A percentile compares a stretch with the other conserved stretches of the same genome.
phyloP scores from a whole-genome alignment of 2,888 invertebrate genomes.

The Campaea margaritaria region DNA sequence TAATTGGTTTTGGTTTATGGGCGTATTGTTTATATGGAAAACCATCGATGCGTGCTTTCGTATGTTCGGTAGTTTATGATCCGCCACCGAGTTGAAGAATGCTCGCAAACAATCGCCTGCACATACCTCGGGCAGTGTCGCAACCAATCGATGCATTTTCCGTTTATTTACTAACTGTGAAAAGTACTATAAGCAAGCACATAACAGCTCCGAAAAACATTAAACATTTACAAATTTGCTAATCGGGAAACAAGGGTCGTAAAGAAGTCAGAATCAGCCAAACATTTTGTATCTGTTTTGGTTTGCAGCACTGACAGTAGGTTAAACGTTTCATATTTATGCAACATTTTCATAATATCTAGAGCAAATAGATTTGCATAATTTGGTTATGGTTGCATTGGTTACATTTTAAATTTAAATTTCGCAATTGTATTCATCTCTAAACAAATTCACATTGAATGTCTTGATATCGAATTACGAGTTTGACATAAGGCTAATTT shows the following conservation, averaged over 20 bases:
- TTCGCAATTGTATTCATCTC: conserved; percentile 32
- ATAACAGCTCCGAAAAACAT: conserved; percentile 37
- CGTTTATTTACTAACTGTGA: conserved; percentile 41
- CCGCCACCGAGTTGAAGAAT: conserved; percentile 54
- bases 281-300: conserved; percentile 27
- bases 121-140: conserved; percentile 33
- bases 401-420: conserved; percentile 33
- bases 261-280: conserved; percentile 32
- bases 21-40: conserved; percentile 68
- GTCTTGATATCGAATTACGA: conserved; percentile 49
- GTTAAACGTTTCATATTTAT: conserved; percentile 25
- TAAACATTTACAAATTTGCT: conserved; percentile 37
- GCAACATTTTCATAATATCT: conserved; percentile 28
- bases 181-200: conserved; percentile 34
- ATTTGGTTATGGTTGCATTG: conserved; percentile 25
- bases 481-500: conserved; percentile 60
- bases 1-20: conserved; percentile 77
- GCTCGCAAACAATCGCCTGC: conserved; percentile 48
- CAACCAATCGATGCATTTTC: conserved; percentile 39
- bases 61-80: conserved; percentile 55
- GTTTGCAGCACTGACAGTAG: conserved; percentile 12
- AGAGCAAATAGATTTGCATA: conserved; percentile 30
- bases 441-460: conserved; percentile 37
- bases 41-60: conserved; percentile 57
- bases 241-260: conserved; percentile 41